Evolutionary conservation across 2,113 vertebrate species (phyloP), one percentile per base, ranked within the genome.

Genomic region (Mystacornis crossleyi): DNA sequence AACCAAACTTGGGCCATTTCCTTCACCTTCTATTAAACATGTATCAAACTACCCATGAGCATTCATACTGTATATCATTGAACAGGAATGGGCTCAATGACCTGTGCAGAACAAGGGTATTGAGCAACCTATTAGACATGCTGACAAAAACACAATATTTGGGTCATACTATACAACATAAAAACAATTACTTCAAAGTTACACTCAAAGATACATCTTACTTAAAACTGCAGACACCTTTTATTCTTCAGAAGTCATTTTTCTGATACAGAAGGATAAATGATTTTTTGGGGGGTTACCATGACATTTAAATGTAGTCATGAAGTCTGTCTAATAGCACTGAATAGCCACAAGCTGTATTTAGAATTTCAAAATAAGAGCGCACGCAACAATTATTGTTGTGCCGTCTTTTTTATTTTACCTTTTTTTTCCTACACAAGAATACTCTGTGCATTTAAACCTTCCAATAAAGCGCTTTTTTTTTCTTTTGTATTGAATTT

Each of bases 71-170:
- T 74, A 94, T n/a, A 80, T 94, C 65, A 77, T 71, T 87, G 92
- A 81, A 94, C 81, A 94, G 48, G 95, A 97, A 97, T 81, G 84
- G 89, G 90, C 94, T 92, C 87, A 85, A 77, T 97, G 97, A 94
- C 93, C 95, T 95, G 95, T 67, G 96, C 80, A 96, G 77, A 97
- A 93, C 86, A 97, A 96, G 95, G 81, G 77, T 93, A 95, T 74
- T 86, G 77, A 95, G 89, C 81, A 97, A 86, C 95, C 93, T 89
- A 97, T 96, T 97, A 97, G 95, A 97, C 91, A 96, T 95, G 88
- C 94, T 96, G 95, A 96, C 96, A 96, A 96, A 97, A 97, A 23
- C 93, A 96, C 90, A 95, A 90, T 95, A 97, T 97, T 97, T 97
- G 95, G 95, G 93, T 92, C 96, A 96, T 89, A 95, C 91, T 94